Conservation (phyloP, 1,140 invertebrate genomes). For the Drosophila erecta region DNA sequence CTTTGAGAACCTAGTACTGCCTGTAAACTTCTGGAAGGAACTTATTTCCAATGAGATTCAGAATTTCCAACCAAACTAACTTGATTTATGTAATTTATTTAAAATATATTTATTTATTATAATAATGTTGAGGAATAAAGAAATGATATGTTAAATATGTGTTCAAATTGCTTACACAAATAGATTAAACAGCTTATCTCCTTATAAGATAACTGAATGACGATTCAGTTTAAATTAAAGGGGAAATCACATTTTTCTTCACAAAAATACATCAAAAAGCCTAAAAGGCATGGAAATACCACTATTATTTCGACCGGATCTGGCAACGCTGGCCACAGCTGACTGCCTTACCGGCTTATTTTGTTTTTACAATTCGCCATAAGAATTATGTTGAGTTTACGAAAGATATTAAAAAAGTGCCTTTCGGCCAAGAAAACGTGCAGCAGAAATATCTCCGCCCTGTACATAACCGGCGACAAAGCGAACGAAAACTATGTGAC, state of each 20-base stretch:
- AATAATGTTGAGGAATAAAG: no score
- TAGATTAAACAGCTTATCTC: no score
- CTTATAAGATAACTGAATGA: no score
- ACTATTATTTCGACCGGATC: neutral
- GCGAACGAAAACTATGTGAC: slow-evolving; percentile 86
- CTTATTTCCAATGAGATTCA: slow-evolving; percentile 91
- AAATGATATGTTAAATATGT: no score
- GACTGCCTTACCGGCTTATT: slow-evolving; percentile 13
- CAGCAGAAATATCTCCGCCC: slow-evolving; percentile 85
- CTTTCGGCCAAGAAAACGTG: slow-evolving; percentile 5
- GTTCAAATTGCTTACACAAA: no score
- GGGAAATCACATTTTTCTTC: neutral
- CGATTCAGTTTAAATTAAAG: no score
- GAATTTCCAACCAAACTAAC: slow-evolving; percentile 86
- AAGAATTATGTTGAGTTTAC: slow-evolving; percentile 53
- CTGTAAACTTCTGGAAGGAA: slow-evolving; percentile 96
- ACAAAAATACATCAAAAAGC: no score
- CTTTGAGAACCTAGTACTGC: slow-evolving; percentile 96
- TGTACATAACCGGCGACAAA: slow-evolving; percentile 87
- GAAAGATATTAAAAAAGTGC: slow-evolving; percentile 8
- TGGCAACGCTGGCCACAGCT: slow-evolving; percentile 38
- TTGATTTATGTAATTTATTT: no score
- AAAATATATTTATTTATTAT: no score
- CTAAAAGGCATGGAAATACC: neutral
- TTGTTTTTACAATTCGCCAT: slow-evolving; percentile 15